Evolutionary conservation across 23 tunicate genomes (phyloP).

Genomic region (Trididemnum nubilum): DNA sequence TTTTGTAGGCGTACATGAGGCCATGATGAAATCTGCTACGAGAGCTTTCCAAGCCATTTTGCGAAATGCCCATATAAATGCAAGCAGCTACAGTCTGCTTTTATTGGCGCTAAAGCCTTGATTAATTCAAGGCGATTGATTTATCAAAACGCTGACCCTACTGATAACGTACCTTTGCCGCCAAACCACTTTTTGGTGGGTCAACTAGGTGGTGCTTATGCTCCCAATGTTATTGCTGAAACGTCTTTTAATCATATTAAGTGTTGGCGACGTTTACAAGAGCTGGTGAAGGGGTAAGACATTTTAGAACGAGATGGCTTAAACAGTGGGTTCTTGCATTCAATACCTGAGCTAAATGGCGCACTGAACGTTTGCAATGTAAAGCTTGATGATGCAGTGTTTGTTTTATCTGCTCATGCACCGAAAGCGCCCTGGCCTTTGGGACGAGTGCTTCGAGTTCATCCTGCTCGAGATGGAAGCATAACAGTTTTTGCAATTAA

Average conservation of each 20-base stretch:
- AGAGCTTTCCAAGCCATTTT: constrained; percentile 7
- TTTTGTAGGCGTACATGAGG: constrained; percentile 22
- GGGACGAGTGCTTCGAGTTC: background rate
- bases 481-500: background rate
- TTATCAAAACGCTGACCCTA: constrained; percentile 18
- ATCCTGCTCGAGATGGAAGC: constrained; percentile 12
- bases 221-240: background rate
- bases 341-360: constrained; percentile 1
- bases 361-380: background rate
- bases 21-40: constrained; percentile 18
- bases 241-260: background rate
- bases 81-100: background rate
- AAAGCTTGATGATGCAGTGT: constrained; percentile 10
- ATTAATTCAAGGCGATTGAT: constrained; percentile 11
- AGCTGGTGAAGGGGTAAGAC: background rate
- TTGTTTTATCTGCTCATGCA: background rate
- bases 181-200: constrained; percentile 24
- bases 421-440: constrained; percentile 21
- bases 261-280: constrained; percentile 15
- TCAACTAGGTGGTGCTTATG: constrained; percentile 8
- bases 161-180: constrained; percentile 5
- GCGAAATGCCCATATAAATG: background rate
- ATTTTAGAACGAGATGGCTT: constrained; percentile 11
- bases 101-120: constrained; percentile 15
- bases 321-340: constrained; percentile 23